These are phyloP conservation scores for Bacillus rossius DNA, from an alignment of 1,140 invertebrate genomes.

Conservation along the genomic window DNA sequence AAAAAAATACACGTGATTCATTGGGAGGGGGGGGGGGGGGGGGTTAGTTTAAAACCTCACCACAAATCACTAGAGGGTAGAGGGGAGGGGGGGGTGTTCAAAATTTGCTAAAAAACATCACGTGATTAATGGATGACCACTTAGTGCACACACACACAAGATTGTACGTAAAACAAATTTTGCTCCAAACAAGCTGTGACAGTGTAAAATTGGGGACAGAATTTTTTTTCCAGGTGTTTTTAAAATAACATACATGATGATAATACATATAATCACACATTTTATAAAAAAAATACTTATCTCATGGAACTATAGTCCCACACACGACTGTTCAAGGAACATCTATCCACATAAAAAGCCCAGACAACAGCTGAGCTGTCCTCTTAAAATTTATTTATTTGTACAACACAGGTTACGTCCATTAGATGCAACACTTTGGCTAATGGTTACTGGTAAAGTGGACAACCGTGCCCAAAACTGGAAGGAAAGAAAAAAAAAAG, in stretches of 20 bases:
- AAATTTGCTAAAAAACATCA: too few relatives aligned
- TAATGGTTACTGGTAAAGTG: background rate
- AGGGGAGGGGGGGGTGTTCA: too few relatives aligned
- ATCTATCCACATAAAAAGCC: background rate
- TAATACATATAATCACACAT: slow-evolving; percentile 3
- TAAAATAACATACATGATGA: slow-evolving; percentile 5
- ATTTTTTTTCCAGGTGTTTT: background rate
- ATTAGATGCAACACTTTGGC: background rate
- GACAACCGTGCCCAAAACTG: background rate
- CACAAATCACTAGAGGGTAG: too few relatives aligned
- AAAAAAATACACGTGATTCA: too few relatives aligned
- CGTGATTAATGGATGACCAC: too few relatives aligned
- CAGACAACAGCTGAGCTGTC: background rate
- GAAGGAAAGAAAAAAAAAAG: slow-evolving; percentile 6
- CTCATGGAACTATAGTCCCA: background rate
- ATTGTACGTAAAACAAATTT: background rate
- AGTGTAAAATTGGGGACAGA: background rate
- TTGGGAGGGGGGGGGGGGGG: too few relatives aligned
- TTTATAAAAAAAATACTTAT: slow-evolving; percentile 4
- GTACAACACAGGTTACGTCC: background rate
- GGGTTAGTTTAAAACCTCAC: too few relatives aligned
- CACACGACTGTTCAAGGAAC: background rate
- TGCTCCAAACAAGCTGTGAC: background rate
- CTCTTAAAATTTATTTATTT: background rate
- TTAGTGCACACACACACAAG: slow-evolving; percentile 8